Base-by-base conservation (phyloP, 2,888 invertebrate genomes). In the Rhagophthalmus giganteus region DNA sequence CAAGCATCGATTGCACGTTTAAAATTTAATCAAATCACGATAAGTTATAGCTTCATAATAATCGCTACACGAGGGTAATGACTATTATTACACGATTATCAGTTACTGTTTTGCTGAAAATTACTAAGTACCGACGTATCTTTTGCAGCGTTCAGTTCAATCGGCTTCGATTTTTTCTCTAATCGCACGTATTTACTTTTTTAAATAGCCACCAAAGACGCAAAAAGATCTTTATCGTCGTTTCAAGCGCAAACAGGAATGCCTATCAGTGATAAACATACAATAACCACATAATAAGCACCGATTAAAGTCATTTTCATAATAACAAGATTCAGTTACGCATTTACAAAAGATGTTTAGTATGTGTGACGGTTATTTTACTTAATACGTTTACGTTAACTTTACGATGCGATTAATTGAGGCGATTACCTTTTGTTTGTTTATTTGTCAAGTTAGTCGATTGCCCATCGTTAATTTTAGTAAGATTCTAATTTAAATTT, bases 291-390 rank as follows among this genome's bases (percentile, higher is more conserved):
- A 61, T 66, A 66, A 66, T 63, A 60, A 61, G 53, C 55, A 61
- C 58, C 63, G 62, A 66, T 66, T 64, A 65, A 60, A 57, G 64
- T 62, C 57, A 65, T 64, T 66, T 62, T 64, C 64, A 58, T 66
- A 63, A 64, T 63, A 61, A 58, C 58, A 37, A 47, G 20, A 38
- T 45, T 40, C 35, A 46, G 50, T 52, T 41, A 16, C 13, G 40
- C 37, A 40, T 54, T 49, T 46, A 52, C 44, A 31, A 34, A 37
- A 37, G 53, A 37, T 53, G 48, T 47, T 62, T 61, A 60, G 54
- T 62, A 57, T 62, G 61, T 59, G 61, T 59, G 60, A 62, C 60
- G 55, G 53, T 55, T 59, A 58, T 59, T 56, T 55, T 52, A 57
- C 56, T 55, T 62, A 61, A 61, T 63, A n/a, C 58, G 59, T 57